phyloP scores from a whole-genome alignment of 2,888 invertebrate species.

The Brenthis ino region DNA sequence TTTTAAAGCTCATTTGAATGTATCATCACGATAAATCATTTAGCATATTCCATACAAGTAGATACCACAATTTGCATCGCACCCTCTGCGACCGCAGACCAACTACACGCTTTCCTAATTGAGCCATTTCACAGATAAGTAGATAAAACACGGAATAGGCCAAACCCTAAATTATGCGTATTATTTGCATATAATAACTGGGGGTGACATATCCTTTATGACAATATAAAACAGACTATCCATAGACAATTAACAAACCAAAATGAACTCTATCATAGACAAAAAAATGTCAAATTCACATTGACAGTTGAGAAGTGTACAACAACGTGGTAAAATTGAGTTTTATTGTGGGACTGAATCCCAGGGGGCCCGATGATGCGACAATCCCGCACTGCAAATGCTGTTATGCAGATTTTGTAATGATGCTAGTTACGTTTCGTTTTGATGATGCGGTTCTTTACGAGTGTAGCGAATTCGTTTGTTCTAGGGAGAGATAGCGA shows the following conservation, averaged over 20 bases:
- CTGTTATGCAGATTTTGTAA: constrained; percentile 75
- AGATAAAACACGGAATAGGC: constrained; percentile 78
- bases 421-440: constrained; percentile 58
- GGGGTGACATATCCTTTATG: constrained; percentile 60
- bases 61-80: constrained; percentile 60
- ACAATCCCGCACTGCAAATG: constrained; percentile 64
- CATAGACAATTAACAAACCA: constrained; percentile 24
- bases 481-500: constrained; percentile 32
- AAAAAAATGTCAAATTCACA: not conserved
- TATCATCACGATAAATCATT: constrained; percentile 69
- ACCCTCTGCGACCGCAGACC: constrained; percentile 46
- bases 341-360: constrained; percentile 44
- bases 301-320: constrained; percentile 24
- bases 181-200: constrained; percentile 81
- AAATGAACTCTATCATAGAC: constrained; percentile 31
- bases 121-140: constrained; percentile 81
- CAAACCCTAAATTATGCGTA: constrained; percentile 76
- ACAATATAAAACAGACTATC: constrained; percentile 19
- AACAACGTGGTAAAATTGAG: constrained; percentile 37
- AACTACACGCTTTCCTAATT: constrained; percentile 70
- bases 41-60: constrained; percentile 70
- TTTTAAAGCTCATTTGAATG: constrained; percentile 29
- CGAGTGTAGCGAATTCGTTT: constrained; percentile 37
- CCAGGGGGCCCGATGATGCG: constrained; percentile 60
- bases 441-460: constrained; percentile 54